Base-by-base conservation (phyloP, 2,888 invertebrate species). In the Cheilosia urbana region DNA sequence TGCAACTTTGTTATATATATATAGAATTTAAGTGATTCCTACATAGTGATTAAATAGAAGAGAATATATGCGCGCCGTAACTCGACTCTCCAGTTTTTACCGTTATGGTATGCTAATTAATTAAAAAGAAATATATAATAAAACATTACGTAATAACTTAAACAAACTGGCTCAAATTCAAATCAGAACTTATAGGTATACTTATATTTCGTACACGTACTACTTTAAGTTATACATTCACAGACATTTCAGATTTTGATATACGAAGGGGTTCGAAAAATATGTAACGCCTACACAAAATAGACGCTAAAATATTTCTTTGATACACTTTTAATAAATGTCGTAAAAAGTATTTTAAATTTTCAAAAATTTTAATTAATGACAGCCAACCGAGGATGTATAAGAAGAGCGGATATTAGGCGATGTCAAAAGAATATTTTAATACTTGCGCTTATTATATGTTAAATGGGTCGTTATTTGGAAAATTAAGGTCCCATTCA, bases 351-450 rank as follows among this genome's bases (percentile, higher is more conserved):
- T 51, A 53, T 42, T 42, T 40, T 19, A 24, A 9, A 37, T 69
- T 57, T 69, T 57, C 30, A 42, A 37, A 53, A 27, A 71, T 55
- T 45, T 30, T 55, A 55, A 17, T 53, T 42, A 19, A 55, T 45
- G 68, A 30, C 55, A 53, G 19, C 27, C 53, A 45, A 40, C 17
- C 7, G n/a, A 40, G 24, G 53, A 55, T 27, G 15, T 19, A 55
- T 55, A 40, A 9, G 55, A 4, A n/a, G 21, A 5, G 27, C 11
- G 24, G 53, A 55, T 17, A 40, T 15, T 13, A 30, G 42, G 19
- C 27, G 68, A 30, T 45, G 19, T 55, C 17, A 30, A 30, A 30
- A 9, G 30, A 30, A 30, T 30, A 9, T 30, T 2, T 30, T 7
- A 2, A 30, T 30, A 9, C 30, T 30, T 30, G 30, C 9, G 9